phyloP scores from a whole-genome alignment of 2,797 vertebrate genomes.

The Chrysolophus pictus region DNA sequence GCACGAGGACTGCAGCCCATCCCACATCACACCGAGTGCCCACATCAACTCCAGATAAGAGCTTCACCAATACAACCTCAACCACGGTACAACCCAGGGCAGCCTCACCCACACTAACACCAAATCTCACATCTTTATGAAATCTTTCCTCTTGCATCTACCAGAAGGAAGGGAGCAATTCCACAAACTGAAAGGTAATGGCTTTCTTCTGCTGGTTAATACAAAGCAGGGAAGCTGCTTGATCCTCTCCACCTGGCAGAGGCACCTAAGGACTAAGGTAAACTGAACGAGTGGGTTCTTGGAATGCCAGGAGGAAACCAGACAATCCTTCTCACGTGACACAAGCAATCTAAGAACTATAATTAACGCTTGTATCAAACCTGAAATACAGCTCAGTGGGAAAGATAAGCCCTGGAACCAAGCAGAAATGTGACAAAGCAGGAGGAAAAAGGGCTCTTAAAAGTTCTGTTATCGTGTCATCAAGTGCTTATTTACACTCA shows the following conservation, averaged over 20 bases:
- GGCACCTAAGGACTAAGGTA: neutral
- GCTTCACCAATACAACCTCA: neutral
- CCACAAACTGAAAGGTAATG: neutral
- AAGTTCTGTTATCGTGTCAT: neutral
- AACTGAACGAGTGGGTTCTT: fast-evolving
- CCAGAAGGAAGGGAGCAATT: neutral
- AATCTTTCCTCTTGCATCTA: neutral
- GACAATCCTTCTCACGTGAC: neutral
- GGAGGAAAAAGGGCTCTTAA: neutral
- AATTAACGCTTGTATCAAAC: neutral
- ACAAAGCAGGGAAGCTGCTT: neutral
- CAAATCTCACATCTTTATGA: neutral
- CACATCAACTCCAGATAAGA: neutral
- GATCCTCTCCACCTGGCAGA: neutral
- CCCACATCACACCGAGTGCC: fast-evolving
- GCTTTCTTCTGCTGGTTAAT: neutral
- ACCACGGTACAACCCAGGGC: neutral
- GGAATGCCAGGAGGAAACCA: neutral
- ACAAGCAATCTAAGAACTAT: fast-evolving
- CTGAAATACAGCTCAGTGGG: neutral
- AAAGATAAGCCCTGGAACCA: neutral
- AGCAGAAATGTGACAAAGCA: neutral
- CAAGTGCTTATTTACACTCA: neutral
- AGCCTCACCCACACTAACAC: neutral
- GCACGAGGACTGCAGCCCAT: fast-evolving